Evolutionary conservation across 2,113 vertebrate species (phyloP), one percentile per base, ranked within the genome.

Genomic region (Etia nguti): DNA sequence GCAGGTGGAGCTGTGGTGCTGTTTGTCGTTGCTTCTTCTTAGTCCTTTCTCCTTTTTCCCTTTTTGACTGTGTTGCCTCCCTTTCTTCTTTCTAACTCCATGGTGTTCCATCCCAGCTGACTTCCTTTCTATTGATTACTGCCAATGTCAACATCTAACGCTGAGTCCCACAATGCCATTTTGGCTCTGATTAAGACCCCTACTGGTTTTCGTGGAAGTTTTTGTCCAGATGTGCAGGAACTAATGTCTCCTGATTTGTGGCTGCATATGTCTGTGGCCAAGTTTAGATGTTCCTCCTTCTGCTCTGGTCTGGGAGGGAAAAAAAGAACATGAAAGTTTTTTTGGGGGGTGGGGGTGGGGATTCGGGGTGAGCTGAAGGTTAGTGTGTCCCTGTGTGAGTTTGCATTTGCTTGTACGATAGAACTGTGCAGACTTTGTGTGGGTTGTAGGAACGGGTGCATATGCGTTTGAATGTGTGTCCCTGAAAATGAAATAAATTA

Each of bases 191-290:
- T 91, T 48, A 82, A 48, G 80, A 16, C 81, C 82, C 88, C 73
- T 75, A 38, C 65, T 84, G 70, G 75, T 84, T 84, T 87, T 24
- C 65, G 70, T 82, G 55, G 59, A 88, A 93, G 65, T 86, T 48
- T 94, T 94, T 92, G 82, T 91, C 88, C 93, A 94, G 92, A 94
- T 94, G 93, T 94, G 84, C 87, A 90, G 90, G 88, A 93, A 86
- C 86, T 65, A 87, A 86, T 87, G 90, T 86, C 77, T 41, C 12
- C 56, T 88, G 85, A 83, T 52, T 60, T 88, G 41, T 36, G 38
- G 38, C 60, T 90, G 73, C 50, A 75, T 79, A 60, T 88, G 60
- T 86, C 65, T 79, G 80, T 83, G 79, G 65, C 54, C 90, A 85
- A 90, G 86, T 86, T 86, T 70, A 52, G 68, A 88, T 90, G 86